Percentiles rank a stretch among this genome's conserved stretches.
Evolutionary conservation across 2,888 invertebrate species (phyloP).

Genomic region (Byasa hedistus): DNA sequence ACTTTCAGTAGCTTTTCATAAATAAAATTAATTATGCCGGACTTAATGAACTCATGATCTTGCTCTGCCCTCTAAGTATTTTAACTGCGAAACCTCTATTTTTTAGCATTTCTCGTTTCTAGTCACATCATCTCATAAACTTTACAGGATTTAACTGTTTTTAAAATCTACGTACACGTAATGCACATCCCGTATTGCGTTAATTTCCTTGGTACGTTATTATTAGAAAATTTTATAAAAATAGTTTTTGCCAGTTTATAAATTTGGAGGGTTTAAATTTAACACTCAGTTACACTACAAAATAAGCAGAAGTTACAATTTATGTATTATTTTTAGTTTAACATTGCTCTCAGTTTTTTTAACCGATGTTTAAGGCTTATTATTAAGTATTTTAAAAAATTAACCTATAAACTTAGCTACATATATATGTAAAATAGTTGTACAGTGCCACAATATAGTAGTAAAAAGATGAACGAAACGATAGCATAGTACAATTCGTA

Average conservation of each 20-base stretch:
- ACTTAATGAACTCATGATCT: not conserved
- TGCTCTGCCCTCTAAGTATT: not conserved
- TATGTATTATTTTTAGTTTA: not conserved
- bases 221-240: not conserved
- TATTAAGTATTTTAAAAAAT: conserved; percentile 5
- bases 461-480: conserved; percentile 42
- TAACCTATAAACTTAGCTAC: conserved; percentile 8
- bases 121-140: conserved; percentile 14
- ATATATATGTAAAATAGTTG: not conserved
- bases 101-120: conserved; percentile 39
- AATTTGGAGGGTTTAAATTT: not conserved
- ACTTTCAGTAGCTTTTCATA: not conserved
- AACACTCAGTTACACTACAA: not conserved
- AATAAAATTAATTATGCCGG: not conserved
- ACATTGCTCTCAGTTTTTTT: conserved; percentile 16
- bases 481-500: conserved; percentile 63
- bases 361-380: conserved; percentile 5
- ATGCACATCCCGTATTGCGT: not conserved
- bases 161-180: not conserved
- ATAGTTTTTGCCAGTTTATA: not conserved
- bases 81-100: conserved; percentile 36
- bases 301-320: not conserved
- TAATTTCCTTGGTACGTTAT: not conserved
- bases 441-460: conserved; percentile 15
- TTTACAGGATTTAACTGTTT: conserved; percentile 1